These are phyloP conservation scores for Gymnarchus niloticus DNA, from an alignment of 2,113 vertebrate species.

Conservation along the genomic window DNA sequence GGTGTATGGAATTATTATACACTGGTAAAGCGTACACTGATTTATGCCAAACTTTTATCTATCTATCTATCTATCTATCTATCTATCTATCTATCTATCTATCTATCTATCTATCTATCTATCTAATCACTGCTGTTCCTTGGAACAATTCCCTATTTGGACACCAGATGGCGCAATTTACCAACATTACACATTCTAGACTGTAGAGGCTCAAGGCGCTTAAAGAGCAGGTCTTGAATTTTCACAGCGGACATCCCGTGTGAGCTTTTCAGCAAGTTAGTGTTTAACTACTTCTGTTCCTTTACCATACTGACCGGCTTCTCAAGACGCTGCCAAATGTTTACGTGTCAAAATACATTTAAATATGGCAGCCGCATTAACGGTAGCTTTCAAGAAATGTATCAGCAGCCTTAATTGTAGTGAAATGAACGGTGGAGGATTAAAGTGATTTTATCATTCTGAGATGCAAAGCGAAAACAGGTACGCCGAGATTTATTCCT, in stretches of 20 bases:
- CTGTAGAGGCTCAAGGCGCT: neutral
- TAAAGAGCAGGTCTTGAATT: neutral
- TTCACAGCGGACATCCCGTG: neutral
- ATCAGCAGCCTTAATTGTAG: neutral
- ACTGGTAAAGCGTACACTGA: neutral
- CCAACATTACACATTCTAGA: neutral
- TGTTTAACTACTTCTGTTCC: neutral
- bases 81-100: neutral
- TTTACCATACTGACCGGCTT: neutral
- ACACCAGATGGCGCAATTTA: slow-evolving; percentile 3
- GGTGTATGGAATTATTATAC: neutral
- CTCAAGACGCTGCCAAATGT: neutral
- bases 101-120: neutral
- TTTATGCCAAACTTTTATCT: no score
- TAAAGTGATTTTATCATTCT: neutral
- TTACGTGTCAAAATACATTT: neutral
- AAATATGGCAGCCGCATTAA: neutral
- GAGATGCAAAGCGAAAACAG: neutral
- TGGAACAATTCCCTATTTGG: neutral
- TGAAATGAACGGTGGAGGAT: neutral
- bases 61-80: neutral
- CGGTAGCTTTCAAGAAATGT: neutral
- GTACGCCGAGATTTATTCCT: neutral
- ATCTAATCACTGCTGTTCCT: neutral
- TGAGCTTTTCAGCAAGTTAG: neutral